Evolutionary conservation across 2,113 vertebrate species (phyloP), one percentile per base, ranked within the genome.

Genomic region (Notothenia rossii): DNA sequence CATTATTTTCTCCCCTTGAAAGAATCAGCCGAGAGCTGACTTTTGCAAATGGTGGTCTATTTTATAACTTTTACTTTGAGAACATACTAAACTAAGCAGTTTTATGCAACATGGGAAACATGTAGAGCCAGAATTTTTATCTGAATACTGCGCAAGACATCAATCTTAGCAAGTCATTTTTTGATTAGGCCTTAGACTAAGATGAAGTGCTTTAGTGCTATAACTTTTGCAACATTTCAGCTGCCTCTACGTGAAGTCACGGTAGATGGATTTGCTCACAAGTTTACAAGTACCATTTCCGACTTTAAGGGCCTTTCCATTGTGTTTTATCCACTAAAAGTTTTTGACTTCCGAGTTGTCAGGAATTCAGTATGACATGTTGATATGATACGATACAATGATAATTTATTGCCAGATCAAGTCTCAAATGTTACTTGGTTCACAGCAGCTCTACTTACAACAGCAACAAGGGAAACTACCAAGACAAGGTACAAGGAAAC

Each of bases 1-100:
- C 53, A 89, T 74, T 17, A 29, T 29, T 69, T 80, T 75, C 60
- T 70, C 59, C 72, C 63, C 25, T 50, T 61, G 58, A 73, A 58
- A 72, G 50, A 76, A 61, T 49, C 67, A 22, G 56, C 7, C 15
- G 51, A 78, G n/a, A 58, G 29, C 45, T 48, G 64, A 75, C 77
- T 59, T 79, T 60, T 51, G 10, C 13, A 58, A 43, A 43, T 36
- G n/a, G 40, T 56, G 17, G 33, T 53, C 60, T 29, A 53, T 45
- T 72, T 59, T 72, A 7, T 22, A 33, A 49, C n/a, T 68, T 77
- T 48, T 6, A 17, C 49, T 22, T 43, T 8, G 25, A 22, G 18
- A 46, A 73, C 56, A 61, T 17, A 45, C 12, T 45, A 11, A 66
- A 61, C 5, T 12, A n/a, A 11, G 45, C 3, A 4, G 13, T 48